Percentiles rank a stretch among this genome's conserved stretches.
Evolutionary conservation across 2,797 vertebrate species (phyloP).

Genomic region (Mastacembelus armatus): DNA sequence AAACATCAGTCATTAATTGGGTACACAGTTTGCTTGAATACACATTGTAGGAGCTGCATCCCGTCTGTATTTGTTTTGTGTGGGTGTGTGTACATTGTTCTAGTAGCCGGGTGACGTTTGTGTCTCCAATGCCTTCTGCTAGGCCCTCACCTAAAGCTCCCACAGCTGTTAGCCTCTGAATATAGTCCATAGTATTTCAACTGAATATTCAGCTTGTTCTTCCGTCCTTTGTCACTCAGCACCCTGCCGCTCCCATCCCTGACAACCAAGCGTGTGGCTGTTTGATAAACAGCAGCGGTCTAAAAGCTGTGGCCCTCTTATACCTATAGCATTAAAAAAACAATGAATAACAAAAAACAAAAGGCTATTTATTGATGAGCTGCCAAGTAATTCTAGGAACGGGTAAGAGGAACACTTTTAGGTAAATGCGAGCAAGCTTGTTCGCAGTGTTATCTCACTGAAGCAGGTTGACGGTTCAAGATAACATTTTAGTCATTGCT

Average conservation of each 20-base stretch:
- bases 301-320: slow-evolving; percentile 23
- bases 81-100: slow-evolving; percentile 38
- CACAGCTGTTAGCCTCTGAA: slow-evolving; percentile 72
- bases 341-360: slow-evolving; percentile 9
- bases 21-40: slow-evolving; percentile 52
- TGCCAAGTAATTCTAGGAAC: slow-evolving; percentile 21
- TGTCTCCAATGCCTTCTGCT: slow-evolving; percentile 26
- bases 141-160: slow-evolving; percentile 44
- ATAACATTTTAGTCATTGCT: slow-evolving; percentile 21
- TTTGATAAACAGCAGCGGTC: slow-evolving; percentile 53
- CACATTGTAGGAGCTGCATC: slow-evolving; percentile 35
- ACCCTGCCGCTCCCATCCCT: slow-evolving; percentile 31
- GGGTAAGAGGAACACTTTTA: neutral
- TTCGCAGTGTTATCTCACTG: slow-evolving; percentile 41
- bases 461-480: slow-evolving; percentile 37
- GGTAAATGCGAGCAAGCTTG: slow-evolving; percentile 4
- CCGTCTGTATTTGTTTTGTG: slow-evolving; percentile 30
- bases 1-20: slow-evolving; percentile 50
- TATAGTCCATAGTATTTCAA: slow-evolving; percentile 70
- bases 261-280: slow-evolving; percentile 44
- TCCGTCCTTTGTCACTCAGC: slow-evolving; percentile 43
- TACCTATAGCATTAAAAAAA: slow-evolving; percentile 3
- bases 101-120: slow-evolving; percentile 18
- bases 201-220: slow-evolving; percentile 57
- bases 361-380: neutral